Evolutionary conservation across 1,140 invertebrate genomes (phyloP).

Genomic region (Apis laboriosa): DNA sequence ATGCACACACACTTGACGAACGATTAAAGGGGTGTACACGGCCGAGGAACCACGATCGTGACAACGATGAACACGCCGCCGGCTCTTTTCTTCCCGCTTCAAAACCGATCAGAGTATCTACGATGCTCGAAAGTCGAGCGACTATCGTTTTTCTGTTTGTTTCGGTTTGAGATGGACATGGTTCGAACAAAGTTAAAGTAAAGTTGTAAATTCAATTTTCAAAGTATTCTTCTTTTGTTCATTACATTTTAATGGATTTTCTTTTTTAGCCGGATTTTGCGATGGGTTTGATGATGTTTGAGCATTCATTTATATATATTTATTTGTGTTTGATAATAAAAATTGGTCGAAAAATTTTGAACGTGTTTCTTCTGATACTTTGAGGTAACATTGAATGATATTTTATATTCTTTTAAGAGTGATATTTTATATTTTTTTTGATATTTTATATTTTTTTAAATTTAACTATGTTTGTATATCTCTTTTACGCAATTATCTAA

Average conservation of each 20-base stretch:
- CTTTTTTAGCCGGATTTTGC: not conserved
- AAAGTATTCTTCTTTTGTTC: not conserved
- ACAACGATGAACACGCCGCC: conserved; percentile 29
- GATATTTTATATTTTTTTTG: no score
- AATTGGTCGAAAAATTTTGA: no score
- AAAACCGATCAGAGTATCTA: not conserved
- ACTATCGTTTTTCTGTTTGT: not conserved
- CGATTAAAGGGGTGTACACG: conserved; percentile 75
- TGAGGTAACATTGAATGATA: no score
- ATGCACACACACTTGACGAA: conserved; percentile 79
- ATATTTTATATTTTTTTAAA: no score
- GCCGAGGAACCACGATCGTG: conserved; percentile 51
- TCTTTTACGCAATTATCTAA: no score
- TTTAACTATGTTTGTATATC: no score
- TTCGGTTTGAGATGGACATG: not conserved
- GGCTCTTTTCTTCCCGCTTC: conserved; percentile 15
- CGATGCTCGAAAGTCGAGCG: not conserved
- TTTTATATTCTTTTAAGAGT: no score
- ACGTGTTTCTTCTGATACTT: no score
- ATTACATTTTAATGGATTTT: not conserved
- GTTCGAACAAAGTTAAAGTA: no score
- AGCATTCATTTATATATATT: not conserved
- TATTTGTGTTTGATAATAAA: not conserved
- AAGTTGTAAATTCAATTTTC: not conserved
- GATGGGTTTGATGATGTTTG: not conserved